Conservation (phyloP, 2,113 vertebrate species). For the Anoplopoma fimbria region DNA sequence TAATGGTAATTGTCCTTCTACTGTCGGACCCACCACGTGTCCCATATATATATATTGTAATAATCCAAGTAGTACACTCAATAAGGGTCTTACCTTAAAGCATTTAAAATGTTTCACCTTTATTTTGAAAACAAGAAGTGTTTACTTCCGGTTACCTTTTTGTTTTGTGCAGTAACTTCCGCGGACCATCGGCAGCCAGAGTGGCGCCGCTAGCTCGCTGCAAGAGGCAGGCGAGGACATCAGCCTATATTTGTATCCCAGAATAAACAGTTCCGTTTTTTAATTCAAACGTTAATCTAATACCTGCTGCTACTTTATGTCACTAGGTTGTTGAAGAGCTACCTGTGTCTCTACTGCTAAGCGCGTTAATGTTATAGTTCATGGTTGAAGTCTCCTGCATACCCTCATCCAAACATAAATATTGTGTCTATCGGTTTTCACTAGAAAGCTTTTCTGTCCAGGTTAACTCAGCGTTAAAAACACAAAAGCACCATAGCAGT, state of each 20-base stretch:
- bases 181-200: constrained; percentile 46
- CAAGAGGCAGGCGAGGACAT: background rate
- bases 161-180: background rate
- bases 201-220: constrained; percentile 63
- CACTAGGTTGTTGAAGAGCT: constrained; percentile 5
- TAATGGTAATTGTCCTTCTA: too few relatives aligned
- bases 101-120: background rate
- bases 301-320: accelerated
- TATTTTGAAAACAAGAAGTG: constrained; percentile 14
- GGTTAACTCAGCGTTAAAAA: background rate
- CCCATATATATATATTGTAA: too few relatives aligned
- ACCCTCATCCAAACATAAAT: constrained; percentile 1
- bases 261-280: background rate
- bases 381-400: background rate
- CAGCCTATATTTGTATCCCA: background rate
- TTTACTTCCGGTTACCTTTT: constrained; percentile 4
- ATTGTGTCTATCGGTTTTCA: background rate
- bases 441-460: background rate
- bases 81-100: background rate
- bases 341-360: background rate
- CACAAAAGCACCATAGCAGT: background rate
- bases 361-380: background rate
- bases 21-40: background rate
- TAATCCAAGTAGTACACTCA: background rate
- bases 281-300: background rate